These are phyloP conservation scores for Dynastes maya DNA, from an alignment of 2,888 invertebrate species.

Conservation along the genomic window DNA sequence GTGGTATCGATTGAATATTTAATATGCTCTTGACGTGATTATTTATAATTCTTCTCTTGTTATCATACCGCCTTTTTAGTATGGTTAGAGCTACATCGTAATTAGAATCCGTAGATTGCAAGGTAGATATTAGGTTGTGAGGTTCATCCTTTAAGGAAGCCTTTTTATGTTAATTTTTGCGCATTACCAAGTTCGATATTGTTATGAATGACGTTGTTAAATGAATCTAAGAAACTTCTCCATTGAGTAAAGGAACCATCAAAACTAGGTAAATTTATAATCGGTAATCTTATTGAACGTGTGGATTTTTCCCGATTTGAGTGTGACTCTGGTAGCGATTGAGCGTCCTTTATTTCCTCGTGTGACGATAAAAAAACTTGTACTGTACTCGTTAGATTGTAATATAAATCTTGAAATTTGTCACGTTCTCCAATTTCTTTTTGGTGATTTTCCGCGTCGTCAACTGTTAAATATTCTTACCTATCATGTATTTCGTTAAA, in stretches of 20 bases:
- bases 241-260: slow-evolving; percentile 52
- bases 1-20: slow-evolving; percentile 16
- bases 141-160: slow-evolving; percentile 41
- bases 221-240: slow-evolving; percentile 53
- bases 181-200: slow-evolving; percentile 51
- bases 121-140: slow-evolving; percentile 23
- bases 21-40: slow-evolving; percentile 30
- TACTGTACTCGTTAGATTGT: slow-evolving; percentile 2
- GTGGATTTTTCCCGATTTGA: background rate
- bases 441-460: slow-evolving; percentile 14
- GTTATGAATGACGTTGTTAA: slow-evolving; percentile 52
- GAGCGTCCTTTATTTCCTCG: background rate
- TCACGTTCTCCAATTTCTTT: slow-evolving; percentile 13
- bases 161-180: slow-evolving; percentile 52
- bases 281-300: slow-evolving; percentile 36
- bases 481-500: slow-evolving; percentile 36
- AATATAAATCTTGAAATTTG: slow-evolving; percentile 30
- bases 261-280: slow-evolving; percentile 52
- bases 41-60: slow-evolving; percentile 44
- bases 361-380: background rate
- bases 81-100: slow-evolving; percentile 40
- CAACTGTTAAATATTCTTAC: slow-evolving; percentile 32
- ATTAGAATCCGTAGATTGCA: slow-evolving; percentile 46
- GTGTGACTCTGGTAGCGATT: background rate
- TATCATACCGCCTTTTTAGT: slow-evolving; percentile 38